These are phyloP conservation scores for Diorhabda sublineata DNA, from an alignment of 1,140 invertebrate species.

Conservation along the genomic window DNA sequence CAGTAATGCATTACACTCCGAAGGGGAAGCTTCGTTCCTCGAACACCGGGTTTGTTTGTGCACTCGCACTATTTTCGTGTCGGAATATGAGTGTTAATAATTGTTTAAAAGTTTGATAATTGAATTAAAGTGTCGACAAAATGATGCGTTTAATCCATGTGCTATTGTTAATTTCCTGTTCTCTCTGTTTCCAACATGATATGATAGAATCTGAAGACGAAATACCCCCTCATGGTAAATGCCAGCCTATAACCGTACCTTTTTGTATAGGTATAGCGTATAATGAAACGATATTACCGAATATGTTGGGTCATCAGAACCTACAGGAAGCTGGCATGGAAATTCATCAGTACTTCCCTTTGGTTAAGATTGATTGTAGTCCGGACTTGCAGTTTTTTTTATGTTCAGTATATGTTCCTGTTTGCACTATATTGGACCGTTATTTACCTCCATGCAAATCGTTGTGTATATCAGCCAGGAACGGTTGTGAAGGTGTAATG, in stretches of 20 bases:
- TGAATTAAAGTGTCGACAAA: conserved; percentile 4
- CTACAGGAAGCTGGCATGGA: conserved; percentile 94
- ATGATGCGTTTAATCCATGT: conserved; percentile 14
- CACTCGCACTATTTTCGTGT: neutral
- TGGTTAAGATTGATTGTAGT: conserved; percentile 96
- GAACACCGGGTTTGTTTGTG: neutral
- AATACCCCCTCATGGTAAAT: conserved; percentile 70
- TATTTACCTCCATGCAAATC: conserved; percentile 90
- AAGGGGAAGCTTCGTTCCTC: neutral
- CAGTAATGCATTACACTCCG: neutral
- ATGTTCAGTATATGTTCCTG: conserved; percentile 92
- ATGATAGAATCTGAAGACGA: conserved; percentile 30
- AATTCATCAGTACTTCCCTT: conserved; percentile 88
- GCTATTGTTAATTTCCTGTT: conserved; percentile 6
- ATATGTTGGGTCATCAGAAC: conserved; percentile 85
- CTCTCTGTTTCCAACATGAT: conserved; percentile 14
- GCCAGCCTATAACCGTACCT: conserved; percentile 88
- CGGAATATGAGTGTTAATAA: neutral
- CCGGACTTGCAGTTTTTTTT: conserved; percentile 92
- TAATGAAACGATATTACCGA: conserved; percentile 95
- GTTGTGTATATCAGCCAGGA: conserved; percentile 81
- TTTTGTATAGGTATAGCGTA: conserved; percentile 91
- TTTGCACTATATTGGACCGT: conserved; percentile 88
- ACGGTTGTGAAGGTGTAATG: conserved; percentile 90
- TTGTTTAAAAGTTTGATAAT: neutral